Base-by-base conservation (phyloP, 2,113 vertebrate species). In the Prochilodus magdalenae region DNA sequence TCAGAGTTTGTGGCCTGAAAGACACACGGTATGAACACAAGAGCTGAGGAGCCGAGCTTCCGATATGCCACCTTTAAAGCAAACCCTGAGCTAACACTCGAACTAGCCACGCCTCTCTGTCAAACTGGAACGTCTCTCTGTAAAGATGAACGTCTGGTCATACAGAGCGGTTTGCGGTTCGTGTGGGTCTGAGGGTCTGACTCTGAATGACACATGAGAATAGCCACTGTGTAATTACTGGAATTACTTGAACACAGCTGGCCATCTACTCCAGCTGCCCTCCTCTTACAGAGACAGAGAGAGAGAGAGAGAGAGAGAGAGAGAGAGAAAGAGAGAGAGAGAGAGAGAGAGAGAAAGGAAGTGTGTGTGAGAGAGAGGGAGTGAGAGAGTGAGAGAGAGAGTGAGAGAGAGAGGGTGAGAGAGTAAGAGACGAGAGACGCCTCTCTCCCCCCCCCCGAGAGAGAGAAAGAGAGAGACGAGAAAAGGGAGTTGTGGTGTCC, bases 291-390 rank as follows among this genome's bases (percentile, higher is more conserved):
- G 53, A 7, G 53, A 57, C 20, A 20, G 8, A 20, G 53, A 20
- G 53, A 20, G 53, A 20, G 53, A 59, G 59, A 53, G 44, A 22
- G 59, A 65, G 11, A 16, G 26, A 71, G 33, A 47, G 53, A 49
- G 67, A 80, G 33, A 55, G 15, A 79, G 49, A 72, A 51, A 72
- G 24, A 80, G 24, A 27, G 69, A 27, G 55, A 49, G n/a, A 29
- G 36, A 80, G 69, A 27, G 36, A 80, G 57, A 36, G 36, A 36
- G 36, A 36, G 7, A 36, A 7, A 36, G 36, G 7, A 7, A 36
- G 36, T 4, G 36, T 4, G 36, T 4, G 7, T 4, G 36, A 36
- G 36, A 36, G 36, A 36, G 36, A 36, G 36, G 7, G 36, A 36
- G 36, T 4, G 36, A 36, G 36, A 36, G 36, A 36, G 36, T 4